These are phyloP conservation scores for Morpho helenor DNA, from an alignment of 2,888 invertebrate genomes.

Conservation along the genomic window DNA sequence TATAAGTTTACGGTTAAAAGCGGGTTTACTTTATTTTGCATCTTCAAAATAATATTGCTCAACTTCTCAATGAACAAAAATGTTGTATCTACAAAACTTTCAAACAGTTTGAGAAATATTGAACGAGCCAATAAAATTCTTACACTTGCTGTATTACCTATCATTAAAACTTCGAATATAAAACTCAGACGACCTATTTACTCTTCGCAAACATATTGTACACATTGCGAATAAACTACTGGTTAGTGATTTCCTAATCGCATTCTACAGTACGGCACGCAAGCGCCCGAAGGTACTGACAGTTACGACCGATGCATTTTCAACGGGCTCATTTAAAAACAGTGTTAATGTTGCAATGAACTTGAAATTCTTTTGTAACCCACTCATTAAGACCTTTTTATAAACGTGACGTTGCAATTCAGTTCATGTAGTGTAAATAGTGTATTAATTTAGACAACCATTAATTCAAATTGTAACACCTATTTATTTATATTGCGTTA, in stretches of 20 bases:
- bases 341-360: conserved; percentile 32
- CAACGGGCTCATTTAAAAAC: conserved; percentile 27
- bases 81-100: no score
- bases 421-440: conserved; percentile 8
- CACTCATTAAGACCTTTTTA: conserved; percentile 18
- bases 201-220: conserved; percentile 35
- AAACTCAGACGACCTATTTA: conserved; percentile 34
- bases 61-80: no score
- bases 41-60: no score
- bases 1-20: no score
- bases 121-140: neutral
- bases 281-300: conserved; percentile 25
- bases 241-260: conserved; percentile 39
- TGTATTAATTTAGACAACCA: neutral
- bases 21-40: no score
- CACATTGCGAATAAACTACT: conserved; percentile 38
- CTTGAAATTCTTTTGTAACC: conserved; percentile 31
- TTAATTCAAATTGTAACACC: neutral
- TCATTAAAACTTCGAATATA: conserved; percentile 1
- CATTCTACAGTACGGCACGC: conserved; percentile 28
- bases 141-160: neutral
- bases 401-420: conserved; percentile 6
- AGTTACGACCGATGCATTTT: conserved; percentile 32
- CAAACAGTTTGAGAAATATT: no score
- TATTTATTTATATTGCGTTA: no score